Conservation (phyloP, 92 coral and sea anemone species). For the Umimayanthus kanabou region DNA sequence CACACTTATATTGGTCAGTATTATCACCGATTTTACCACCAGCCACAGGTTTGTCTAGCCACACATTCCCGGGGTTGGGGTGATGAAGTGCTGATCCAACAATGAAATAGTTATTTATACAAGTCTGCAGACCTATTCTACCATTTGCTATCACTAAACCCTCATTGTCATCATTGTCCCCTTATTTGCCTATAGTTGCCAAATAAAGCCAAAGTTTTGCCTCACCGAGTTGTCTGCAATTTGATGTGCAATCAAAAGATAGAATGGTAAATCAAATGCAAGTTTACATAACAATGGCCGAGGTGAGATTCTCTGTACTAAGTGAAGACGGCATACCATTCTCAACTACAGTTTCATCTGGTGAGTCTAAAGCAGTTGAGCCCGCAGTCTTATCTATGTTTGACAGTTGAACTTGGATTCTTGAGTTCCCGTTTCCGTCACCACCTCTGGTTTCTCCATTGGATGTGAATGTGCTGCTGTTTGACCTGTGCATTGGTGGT, state of each 20-base stretch:
- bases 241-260: background rate
- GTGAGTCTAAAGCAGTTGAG: background rate
- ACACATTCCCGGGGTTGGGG: no score
- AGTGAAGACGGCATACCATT: constrained; percentile 30
- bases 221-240: background rate
- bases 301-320: constrained; percentile 22
- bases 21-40: no score
- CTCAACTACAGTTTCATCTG: background rate
- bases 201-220: no score
- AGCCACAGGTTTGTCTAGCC: no score
- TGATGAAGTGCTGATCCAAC: no score
- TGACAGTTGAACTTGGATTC: background rate
- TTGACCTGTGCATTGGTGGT: constrained; percentile 45
- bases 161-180: no score
- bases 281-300: constrained; percentile 22
- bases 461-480: constrained; percentile 15
- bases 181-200: no score
- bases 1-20: no score
- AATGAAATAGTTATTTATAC: no score
- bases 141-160: no score
- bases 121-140: no score
- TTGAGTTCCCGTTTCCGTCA: background rate
- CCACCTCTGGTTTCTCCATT: background rate
- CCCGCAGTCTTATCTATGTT: background rate
- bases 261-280: background rate